A percentile compares a stretch with the other conserved stretches of the same genome.
Conservation (phyloP, 2,888 invertebrate species). For the Cacoxenus indagator region DNA sequence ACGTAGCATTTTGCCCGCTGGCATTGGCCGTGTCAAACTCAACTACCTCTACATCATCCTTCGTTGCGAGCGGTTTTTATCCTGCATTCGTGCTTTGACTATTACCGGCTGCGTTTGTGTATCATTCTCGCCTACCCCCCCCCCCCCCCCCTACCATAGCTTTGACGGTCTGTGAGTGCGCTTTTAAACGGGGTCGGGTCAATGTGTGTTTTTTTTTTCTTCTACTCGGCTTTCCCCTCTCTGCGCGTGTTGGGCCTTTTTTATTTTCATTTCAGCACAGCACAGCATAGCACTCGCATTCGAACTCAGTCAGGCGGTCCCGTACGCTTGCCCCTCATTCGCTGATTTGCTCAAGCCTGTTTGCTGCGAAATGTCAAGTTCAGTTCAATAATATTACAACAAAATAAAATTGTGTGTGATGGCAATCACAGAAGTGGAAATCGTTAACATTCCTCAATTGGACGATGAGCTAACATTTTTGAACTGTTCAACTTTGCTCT, state of each 20-base stretch:
- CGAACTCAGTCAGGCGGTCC: too few species aligned
- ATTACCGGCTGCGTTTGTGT: not conserved
- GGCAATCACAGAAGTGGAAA: conserved; percentile 57
- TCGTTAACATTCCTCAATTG: conserved; percentile 48
- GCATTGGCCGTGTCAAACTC: not conserved
- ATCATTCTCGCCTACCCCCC: not conserved
- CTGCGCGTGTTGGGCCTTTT: too few species aligned
- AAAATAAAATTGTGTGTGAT: conserved; percentile 34
- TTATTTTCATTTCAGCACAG: too few species aligned
- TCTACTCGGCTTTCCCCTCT: too few species aligned
- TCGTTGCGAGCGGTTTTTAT: conserved; percentile 41
- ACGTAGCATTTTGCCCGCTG: not conserved
- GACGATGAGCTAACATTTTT: conserved; percentile 41
- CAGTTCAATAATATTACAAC: conserved; percentile 66
- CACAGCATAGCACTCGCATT: too few species aligned
- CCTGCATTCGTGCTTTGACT: conserved; percentile 27
- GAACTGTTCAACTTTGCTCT: conserved; percentile 16
- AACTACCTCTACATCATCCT: conserved; percentile 7
- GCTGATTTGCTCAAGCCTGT: conserved; percentile 12
- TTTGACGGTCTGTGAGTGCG: not conserved
- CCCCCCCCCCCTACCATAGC: not conserved
- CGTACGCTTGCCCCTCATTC: too few species aligned
- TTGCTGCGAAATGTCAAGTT: conserved; percentile 68
- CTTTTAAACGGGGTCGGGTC: conserved; percentile 52
- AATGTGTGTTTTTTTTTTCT: conserved; percentile 20